A percentile compares a stretch with the other conserved stretches of the same genome.
Evolutionary conservation across 2,797 vertebrate genomes (phyloP).

Genomic region (Tachyglossus aculeatus): DNA sequence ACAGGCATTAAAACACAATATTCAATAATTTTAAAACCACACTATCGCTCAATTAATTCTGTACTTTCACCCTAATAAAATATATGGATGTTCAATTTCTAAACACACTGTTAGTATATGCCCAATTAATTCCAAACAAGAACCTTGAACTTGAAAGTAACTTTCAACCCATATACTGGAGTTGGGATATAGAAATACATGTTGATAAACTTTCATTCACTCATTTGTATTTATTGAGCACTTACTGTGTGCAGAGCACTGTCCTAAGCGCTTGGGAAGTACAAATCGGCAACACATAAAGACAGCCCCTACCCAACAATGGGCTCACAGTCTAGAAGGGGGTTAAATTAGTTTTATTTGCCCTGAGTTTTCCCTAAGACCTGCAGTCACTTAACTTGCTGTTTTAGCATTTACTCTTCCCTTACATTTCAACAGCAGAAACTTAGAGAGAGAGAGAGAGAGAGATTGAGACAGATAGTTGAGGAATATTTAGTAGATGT

Average conservation of each 20-base stretch:
- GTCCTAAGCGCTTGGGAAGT: too few relatives aligned
- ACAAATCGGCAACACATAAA: too few relatives aligned
- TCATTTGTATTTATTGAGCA: too few relatives aligned
- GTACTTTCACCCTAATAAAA: slow-evolving; percentile 43
- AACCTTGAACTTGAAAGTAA: neutral
- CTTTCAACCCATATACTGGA: neutral
- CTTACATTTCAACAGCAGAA: slow-evolving; percentile 37
- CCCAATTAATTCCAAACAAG: neutral
- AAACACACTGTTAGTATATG: neutral
- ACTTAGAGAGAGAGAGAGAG: too few relatives aligned
- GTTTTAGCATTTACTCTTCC: slow-evolving; percentile 36
- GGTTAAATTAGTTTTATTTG: slow-evolving; percentile 28
- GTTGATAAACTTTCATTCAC: neutral
- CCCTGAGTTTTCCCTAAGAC: slow-evolving; percentile 37
- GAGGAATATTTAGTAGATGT: too few relatives aligned
- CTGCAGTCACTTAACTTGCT: neutral
- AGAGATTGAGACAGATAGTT: too few relatives aligned
- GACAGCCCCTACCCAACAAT: too few relatives aligned
- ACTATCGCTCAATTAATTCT: slow-evolving; percentile 40
- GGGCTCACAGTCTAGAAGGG: too few relatives aligned
- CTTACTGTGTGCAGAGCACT: too few relatives aligned
- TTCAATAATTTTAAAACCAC: slow-evolving; percentile 43
- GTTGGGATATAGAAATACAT: slow-evolving; percentile 11
- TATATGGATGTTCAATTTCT: slow-evolving; percentile 19
- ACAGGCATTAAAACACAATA: slow-evolving; percentile 43